Evolutionary conservation across 2,113 vertebrate genomes (phyloP).

Genomic region (Cryptotis parvus): DNA sequence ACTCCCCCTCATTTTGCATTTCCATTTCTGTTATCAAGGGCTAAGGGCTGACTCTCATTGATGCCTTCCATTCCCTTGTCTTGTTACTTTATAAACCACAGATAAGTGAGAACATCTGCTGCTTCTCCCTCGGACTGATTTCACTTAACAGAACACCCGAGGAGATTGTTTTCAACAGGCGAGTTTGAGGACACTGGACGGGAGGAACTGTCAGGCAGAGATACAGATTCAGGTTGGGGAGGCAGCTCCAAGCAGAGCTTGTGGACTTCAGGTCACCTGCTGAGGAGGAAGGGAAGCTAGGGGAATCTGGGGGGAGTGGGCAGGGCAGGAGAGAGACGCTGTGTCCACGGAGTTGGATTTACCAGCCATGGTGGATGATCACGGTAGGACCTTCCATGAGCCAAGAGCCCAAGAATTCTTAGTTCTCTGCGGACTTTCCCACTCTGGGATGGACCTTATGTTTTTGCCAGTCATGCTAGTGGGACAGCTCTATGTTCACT

Average conservation of each 20-base stretch:
- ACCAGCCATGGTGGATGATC: background rate
- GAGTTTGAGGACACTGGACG: background rate
- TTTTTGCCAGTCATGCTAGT: background rate
- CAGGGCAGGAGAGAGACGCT: background rate
- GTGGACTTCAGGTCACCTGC: background rate
- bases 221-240: background rate
- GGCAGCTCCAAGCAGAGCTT: rapidly evolving
- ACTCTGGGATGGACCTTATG: background rate
- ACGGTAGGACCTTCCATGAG: background rate
- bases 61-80: too few species aligned
- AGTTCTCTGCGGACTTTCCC: background rate
- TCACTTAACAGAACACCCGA: too few species aligned
- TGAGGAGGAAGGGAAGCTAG: background rate
- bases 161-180: background rate
- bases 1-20: too few species aligned
- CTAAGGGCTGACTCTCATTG: too few species aligned
- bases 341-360: background rate
- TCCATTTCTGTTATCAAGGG: too few species aligned
- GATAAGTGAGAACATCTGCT: too few species aligned
- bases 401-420: background rate
- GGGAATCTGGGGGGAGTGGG: background rate
- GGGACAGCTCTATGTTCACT: background rate
- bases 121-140: too few species aligned
- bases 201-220: background rate
- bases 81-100: too few species aligned